Percentiles rank a stretch among this genome's conserved stretches.
Conservation (phyloP, 2,113 vertebrate species). For the Ovis canadensis region DNA sequence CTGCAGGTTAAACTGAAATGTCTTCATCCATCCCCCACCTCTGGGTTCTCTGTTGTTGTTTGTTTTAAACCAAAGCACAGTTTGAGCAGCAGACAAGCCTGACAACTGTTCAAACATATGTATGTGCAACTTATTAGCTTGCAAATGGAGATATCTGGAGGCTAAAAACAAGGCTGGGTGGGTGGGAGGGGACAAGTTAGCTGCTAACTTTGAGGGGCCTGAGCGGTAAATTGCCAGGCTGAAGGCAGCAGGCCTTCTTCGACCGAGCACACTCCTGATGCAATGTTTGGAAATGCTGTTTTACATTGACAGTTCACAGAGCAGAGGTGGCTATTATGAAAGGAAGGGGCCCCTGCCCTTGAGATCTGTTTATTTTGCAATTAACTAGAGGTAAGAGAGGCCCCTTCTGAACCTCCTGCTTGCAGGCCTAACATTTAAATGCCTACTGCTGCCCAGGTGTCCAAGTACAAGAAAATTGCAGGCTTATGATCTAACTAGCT, state of each 20-base stretch:
- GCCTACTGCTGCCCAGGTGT: neutral
- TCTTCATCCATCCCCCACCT: neutral
- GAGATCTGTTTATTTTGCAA: slow-evolving; percentile 50
- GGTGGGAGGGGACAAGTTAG: neutral
- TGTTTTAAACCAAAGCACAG: slow-evolving; percentile 57
- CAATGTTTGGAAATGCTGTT: neutral
- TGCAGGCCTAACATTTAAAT: slow-evolving; percentile 14
- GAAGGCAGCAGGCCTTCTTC: neutral
- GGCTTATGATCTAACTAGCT: slow-evolving; percentile 21
- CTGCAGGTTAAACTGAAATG: slow-evolving; percentile 38
- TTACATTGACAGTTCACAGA: neutral
- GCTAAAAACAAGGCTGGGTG: neutral
- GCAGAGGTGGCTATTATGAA: slow-evolving; percentile 19
- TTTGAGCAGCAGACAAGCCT: slow-evolving; percentile 46
- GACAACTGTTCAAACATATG: slow-evolving; percentile 63
- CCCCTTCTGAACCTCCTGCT: slow-evolving; percentile 28
- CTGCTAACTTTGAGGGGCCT: neutral
- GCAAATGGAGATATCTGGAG: slow-evolving; percentile 40
- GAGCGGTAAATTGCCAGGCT: neutral
- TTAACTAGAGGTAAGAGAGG: slow-evolving; percentile 34
- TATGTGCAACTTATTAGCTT: slow-evolving; percentile 36
- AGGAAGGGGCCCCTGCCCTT: slow-evolving; percentile 8
- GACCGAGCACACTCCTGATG: neutral
- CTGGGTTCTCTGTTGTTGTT: slow-evolving; percentile 34
- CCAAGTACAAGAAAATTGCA: slow-evolving; percentile 14